Conservation (phyloP, 2,888 invertebrate genomes). For the Nephrotoma guestfalica region DNA sequence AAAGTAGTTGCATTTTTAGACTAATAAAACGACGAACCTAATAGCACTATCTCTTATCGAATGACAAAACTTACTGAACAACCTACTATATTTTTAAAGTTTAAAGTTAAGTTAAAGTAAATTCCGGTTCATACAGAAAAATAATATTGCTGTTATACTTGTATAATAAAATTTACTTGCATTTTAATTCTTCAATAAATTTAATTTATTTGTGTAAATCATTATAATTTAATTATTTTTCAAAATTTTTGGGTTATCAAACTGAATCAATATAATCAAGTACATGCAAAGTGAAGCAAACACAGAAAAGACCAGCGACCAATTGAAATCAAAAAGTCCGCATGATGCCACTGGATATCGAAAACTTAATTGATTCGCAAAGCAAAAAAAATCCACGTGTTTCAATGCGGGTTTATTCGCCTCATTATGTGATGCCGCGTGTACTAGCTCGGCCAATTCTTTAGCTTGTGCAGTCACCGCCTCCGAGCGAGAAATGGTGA, state of each 20-base stretch:
- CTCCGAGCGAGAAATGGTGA: background rate
- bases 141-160: no score
- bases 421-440: background rate
- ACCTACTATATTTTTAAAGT: no score
- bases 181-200: no score
- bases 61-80: no score
- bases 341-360: background rate
- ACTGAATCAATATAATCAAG: background rate
- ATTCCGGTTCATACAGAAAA: no score
- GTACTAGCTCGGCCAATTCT: background rate
- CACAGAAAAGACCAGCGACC: background rate
- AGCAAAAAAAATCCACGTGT: background rate
- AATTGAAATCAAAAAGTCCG: background rate
- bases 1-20: no score
- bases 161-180: no score
- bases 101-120: no score
- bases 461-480: background rate
- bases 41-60: no score
- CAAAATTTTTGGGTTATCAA: background rate
- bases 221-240: background rate
- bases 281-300: background rate
- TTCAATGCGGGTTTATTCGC: background rate
- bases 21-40: no score
- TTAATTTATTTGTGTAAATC: no score
- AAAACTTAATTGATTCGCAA: background rate